phyloP scores from a whole-genome alignment of 2,797 vertebrate genomes.

The Scleropages formosus region DNA sequence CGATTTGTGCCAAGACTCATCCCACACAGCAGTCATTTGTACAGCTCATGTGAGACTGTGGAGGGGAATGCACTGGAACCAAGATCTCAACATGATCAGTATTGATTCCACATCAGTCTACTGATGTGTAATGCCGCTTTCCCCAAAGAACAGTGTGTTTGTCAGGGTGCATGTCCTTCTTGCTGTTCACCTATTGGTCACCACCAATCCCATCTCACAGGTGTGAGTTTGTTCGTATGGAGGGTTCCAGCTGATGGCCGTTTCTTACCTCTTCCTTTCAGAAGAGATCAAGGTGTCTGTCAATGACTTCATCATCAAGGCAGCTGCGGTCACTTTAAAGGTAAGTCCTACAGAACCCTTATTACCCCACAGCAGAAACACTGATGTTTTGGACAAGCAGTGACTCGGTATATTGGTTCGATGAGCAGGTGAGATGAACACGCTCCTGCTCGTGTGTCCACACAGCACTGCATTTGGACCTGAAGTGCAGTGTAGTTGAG shows the following conservation, averaged over 20 bases:
- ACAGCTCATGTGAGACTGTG: too few relatives aligned
- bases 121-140: too few relatives aligned
- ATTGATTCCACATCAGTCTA: neutral
- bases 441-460: too few relatives aligned
- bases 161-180: too few relatives aligned
- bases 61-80: too few relatives aligned
- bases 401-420: neutral
- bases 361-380: neutral
- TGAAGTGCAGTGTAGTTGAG: too few relatives aligned
- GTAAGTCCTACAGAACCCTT: constrained; percentile 69
- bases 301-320: constrained; percentile 97
- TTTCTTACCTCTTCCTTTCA: constrained; percentile 56
- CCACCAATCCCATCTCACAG: neutral
- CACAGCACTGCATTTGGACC: too few relatives aligned
- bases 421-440: too few relatives aligned
- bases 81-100: too few relatives aligned
- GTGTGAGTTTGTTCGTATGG: neutral
- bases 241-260: neutral
- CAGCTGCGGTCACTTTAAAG: constrained; percentile 85
- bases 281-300: constrained; percentile 92
- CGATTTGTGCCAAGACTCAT: constrained; percentile 11
- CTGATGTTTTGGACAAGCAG: neutral
- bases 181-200: neutral
- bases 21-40: neutral
- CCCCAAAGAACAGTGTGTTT: too few relatives aligned